phyloP scores from a whole-genome alignment of 2,113 vertebrate species.

The Isurus oxyrinchus region DNA sequence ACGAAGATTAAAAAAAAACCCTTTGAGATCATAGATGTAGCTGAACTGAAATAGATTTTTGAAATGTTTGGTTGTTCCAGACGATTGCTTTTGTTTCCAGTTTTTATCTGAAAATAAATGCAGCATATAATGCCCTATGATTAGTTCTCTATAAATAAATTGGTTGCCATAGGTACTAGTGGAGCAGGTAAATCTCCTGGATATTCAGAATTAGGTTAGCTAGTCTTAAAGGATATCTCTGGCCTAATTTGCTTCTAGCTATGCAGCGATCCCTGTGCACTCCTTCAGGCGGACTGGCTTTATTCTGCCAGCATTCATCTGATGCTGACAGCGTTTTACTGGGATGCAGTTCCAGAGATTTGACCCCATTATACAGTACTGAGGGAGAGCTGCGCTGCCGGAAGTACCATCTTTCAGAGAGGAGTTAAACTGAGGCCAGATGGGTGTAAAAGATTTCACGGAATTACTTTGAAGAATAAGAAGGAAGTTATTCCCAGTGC shows the following conservation, averaged over 20 bases:
- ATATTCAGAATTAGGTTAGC: neutral
- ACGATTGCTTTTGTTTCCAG: neutral
- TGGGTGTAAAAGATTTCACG: neutral
- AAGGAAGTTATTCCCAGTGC: neutral
- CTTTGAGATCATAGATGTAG: neutral
- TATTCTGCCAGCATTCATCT: neutral
- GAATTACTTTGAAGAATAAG: neutral
- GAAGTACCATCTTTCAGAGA: neutral
- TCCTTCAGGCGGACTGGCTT: neutral
- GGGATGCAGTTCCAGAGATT: neutral
- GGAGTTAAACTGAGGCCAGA: neutral
- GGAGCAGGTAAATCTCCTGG: neutral
- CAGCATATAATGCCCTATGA: neutral
- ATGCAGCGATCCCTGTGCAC: neutral
- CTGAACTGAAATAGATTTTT: neutral
- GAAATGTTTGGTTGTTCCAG: neutral
- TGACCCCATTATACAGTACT: neutral
- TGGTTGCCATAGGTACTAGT: neutral
- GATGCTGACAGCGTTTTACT: neutral
- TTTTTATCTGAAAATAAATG: neutral
- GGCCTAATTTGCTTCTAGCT: neutral
- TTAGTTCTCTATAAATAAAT: slow-evolving; percentile 11
- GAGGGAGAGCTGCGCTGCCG: neutral
- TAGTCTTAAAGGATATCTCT: neutral
- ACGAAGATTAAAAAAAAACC: neutral